These are phyloP conservation scores for Conomelus anceps DNA, from an alignment of 2,888 invertebrate genomes.

Conservation along the genomic window DNA sequence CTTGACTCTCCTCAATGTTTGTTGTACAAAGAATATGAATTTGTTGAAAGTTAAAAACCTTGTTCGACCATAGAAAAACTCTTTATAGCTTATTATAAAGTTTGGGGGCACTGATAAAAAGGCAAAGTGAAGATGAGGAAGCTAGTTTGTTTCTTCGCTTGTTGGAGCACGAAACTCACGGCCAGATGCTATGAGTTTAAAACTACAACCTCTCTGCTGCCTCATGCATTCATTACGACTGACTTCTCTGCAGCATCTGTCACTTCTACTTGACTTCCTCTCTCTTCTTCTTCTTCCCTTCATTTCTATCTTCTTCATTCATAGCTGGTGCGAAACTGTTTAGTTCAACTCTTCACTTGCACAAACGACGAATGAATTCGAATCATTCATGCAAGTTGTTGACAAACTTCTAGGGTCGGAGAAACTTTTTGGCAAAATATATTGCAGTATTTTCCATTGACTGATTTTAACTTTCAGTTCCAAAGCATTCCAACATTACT, in stretches of 20 bases:
- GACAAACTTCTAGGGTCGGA: neutral
- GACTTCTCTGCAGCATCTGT: neutral
- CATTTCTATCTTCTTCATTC: neutral
- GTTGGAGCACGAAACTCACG: neutral
- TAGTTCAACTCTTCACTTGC: neutral
- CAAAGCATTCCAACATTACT: no score
- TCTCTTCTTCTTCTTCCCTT: neutral
- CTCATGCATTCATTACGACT: neutral
- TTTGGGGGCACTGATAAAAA: neutral
- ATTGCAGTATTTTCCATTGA: neutral
- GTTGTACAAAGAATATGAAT: neutral
- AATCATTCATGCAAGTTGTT: neutral
- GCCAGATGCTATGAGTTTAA: neutral
- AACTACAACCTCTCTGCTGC: no score
- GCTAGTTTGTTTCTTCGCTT: neutral
- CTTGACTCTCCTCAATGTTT: neutral
- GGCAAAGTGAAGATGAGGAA: neutral
- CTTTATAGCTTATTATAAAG: neutral
- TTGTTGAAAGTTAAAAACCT: neutral
- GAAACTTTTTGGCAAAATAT: neutral
- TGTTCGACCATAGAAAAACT: neutral
- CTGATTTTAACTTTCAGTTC: neutral
- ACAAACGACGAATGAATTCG: neutral
- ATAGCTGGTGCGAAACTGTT: neutral
- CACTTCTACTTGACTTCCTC: neutral